Evolutionary conservation across 1,140 invertebrate species (phyloP).

Genomic region (Drosophila yakuba): DNA sequence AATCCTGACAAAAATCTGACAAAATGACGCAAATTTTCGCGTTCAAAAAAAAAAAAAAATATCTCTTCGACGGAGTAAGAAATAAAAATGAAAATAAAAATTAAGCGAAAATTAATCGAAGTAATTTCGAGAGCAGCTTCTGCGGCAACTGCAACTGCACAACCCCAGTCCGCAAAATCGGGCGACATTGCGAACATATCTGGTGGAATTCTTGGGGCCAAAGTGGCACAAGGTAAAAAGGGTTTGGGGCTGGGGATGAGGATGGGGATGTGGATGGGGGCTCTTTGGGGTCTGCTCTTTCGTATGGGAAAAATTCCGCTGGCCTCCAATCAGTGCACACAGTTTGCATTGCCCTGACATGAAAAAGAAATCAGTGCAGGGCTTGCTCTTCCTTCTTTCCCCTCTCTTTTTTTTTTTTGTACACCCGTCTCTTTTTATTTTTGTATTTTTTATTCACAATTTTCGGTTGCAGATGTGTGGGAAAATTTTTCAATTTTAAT

Average conservation of each 20-base stretch:
- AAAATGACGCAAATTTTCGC: conserved; percentile 76
- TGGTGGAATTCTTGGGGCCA: conserved; percentile 70
- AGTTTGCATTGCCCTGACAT: conserved; percentile 77
- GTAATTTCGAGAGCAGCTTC: conserved; percentile 58
- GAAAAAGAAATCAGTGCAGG: conserved; percentile 81
- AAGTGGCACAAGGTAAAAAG: conserved; percentile 78
- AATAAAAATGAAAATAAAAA: conserved; percentile 84
- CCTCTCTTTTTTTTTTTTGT: not conserved
- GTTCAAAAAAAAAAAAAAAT: conserved; percentile 57
- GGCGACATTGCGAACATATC: conserved; percentile 75
- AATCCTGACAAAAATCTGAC: conserved; percentile 67
- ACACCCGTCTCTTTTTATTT: not conserved
- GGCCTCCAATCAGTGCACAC: conserved; percentile 79
- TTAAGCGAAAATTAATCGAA: conserved; percentile 83
- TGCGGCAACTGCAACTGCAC: not conserved
- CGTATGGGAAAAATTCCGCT: conserved; percentile 79
- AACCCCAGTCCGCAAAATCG: conserved; percentile 15
- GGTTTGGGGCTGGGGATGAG: conserved; percentile 10
- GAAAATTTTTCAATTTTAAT: conserved; percentile 84
- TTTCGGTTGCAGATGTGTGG: conserved; percentile 74
- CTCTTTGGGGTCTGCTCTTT: conserved; percentile 8
- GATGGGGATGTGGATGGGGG: not conserved
- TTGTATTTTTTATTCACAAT: conserved; percentile 42
- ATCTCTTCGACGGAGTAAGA: conserved; percentile 68
- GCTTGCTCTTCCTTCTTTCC: not conserved